Conservation (phyloP, 2,797 vertebrate genomes). For the Pipistrellus nathusii region DNA sequence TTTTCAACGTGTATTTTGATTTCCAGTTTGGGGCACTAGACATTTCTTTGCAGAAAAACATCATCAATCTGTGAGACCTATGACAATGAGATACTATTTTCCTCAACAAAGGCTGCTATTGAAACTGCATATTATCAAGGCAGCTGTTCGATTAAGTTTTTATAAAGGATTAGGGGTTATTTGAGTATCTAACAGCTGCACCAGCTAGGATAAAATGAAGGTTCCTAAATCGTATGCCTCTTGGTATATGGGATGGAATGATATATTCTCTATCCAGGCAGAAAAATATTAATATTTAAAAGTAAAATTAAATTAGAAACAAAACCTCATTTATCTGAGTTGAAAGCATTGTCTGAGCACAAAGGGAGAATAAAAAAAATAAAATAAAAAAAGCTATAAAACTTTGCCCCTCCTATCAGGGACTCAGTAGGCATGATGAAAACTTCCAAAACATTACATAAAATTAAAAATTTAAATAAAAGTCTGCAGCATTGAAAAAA, state of each 20-base stretch:
- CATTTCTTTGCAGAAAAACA: constrained; percentile 51
- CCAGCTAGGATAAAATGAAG: constrained; percentile 48
- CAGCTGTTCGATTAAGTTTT: constrained; percentile 81
- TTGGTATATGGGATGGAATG: constrained; percentile 33
- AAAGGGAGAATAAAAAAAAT: constrained; percentile 1
- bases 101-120: constrained; percentile 67
- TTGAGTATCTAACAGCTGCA: constrained; percentile 78
- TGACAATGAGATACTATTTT: constrained; percentile 75
- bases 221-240: constrained; percentile 39
- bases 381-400: not conserved
- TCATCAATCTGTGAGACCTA: constrained; percentile 64
- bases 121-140: constrained; percentile 75
- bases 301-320: constrained; percentile 60
- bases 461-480: not conserved
- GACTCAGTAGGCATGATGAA: not conserved
- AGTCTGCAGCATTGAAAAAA: not conserved
- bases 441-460: not conserved
- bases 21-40: not conserved
- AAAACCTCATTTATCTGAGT: constrained; percentile 23
- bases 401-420: not conserved
- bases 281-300: constrained; percentile 43
- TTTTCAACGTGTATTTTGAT: not conserved
- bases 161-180: constrained; percentile 80
- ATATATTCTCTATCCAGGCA: not conserved
- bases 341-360: not conserved